These are phyloP conservation scores for Prolemur simus DNA, from an alignment of 2,113 vertebrate genomes.

Conservation along the genomic window DNA sequence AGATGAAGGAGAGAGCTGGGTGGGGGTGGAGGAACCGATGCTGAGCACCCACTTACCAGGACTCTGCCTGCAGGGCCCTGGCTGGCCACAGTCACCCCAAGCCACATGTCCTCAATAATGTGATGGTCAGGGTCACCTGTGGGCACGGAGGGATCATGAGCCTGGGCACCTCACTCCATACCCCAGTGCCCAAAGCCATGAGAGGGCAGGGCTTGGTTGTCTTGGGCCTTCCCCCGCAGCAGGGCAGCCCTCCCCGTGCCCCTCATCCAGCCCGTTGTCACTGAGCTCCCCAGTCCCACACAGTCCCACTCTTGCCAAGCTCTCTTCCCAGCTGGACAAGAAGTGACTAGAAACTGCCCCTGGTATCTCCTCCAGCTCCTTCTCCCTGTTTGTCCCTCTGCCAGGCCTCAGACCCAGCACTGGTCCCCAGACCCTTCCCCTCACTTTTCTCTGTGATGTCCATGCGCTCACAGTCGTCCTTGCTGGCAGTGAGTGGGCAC, in stretches of 20 bases:
- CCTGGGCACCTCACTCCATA: neutral
- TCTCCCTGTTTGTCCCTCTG: neutral
- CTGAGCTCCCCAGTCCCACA: neutral
- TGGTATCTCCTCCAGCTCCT: neutral
- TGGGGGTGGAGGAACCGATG: rapidly evolving
- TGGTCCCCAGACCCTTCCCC: slow-evolving; percentile 49
- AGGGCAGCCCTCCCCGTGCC: neutral
- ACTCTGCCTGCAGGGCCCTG: slow-evolving; percentile 86
- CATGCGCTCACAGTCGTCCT: slow-evolving; percentile 89
- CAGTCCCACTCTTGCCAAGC: neutral
- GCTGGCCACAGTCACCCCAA: slow-evolving; percentile 95
- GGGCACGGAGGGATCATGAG: neutral
- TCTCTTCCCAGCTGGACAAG: neutral
- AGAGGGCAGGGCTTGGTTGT: neutral
- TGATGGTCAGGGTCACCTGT: slow-evolving; percentile 85
- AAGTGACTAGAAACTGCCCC: neutral
- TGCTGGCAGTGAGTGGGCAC: slow-evolving; percentile 87
- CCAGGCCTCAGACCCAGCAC: neutral
- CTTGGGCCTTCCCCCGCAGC: neutral
- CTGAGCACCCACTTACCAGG: slow-evolving; percentile 88
- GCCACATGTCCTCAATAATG: slow-evolving; percentile 96
- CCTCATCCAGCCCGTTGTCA: neutral
- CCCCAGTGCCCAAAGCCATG: neutral
- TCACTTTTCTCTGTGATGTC: slow-evolving; percentile 88
- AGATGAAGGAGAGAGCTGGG: neutral